Conservation (phyloP, 2,113 vertebrate genomes). For the Rhea americana region DNA sequence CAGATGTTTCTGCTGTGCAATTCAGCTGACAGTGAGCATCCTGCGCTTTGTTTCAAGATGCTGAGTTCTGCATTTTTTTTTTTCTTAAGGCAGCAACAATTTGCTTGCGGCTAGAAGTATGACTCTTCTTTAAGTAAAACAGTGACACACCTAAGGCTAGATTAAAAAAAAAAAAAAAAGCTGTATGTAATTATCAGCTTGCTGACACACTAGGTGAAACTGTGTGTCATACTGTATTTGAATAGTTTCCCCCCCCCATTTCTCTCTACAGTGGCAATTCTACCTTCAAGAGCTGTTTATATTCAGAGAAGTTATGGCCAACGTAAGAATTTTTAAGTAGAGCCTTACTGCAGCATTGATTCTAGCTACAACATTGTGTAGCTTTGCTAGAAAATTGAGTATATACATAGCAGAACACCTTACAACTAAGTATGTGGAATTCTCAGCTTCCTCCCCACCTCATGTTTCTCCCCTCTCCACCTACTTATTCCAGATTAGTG, state of each 20-base stretch:
- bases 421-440: background rate
- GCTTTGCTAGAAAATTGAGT: background rate
- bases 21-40: slow-evolving; percentile 16
- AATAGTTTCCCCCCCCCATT: slow-evolving; percentile 26
- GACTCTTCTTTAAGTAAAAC: slow-evolving; percentile 64
- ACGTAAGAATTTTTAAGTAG: background rate
- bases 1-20: slow-evolving; percentile 27
- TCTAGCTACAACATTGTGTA: background rate
- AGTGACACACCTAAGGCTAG: slow-evolving; percentile 74
- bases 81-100: slow-evolving; percentile 55
- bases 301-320: background rate
- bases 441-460: background rate
- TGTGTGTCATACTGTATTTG: slow-evolving; percentile 67
- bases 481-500: background rate
- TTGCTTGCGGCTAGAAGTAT: slow-evolving; percentile 69
- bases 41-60: slow-evolving; percentile 48
- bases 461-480: background rate
- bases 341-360: background rate
- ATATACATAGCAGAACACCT: background rate
- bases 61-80: slow-evolving; percentile 61
- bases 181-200: slow-evolving; percentile 56
- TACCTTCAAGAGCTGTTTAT: background rate
- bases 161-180: slow-evolving; percentile 56
- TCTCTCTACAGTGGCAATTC: slow-evolving; percentile 46
- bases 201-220: slow-evolving; percentile 75